Conservation (phyloP, 2,797 vertebrate genomes). For the Vireo griseus region DNA sequence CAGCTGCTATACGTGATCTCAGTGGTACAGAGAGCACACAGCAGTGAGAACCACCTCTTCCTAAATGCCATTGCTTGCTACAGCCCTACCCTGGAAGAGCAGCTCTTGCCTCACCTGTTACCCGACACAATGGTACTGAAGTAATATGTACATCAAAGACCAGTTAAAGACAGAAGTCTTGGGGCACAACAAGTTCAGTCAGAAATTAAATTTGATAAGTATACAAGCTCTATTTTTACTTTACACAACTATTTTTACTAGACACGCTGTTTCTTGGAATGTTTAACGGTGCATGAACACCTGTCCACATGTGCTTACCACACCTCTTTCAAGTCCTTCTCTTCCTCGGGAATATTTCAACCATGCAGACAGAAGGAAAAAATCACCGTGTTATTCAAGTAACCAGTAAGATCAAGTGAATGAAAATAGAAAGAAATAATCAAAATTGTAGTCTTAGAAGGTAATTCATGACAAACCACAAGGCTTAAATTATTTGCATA, state of each 20-base stretch:
- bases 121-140: not conserved
- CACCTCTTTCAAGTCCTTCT: not conserved
- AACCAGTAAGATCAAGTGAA: not conserved
- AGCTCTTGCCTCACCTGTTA: not conserved
- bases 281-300: not conserved
- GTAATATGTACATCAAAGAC: not conserved
- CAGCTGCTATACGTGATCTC: not conserved
- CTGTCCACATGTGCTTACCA: accelerated
- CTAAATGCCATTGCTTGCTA: not conserved
- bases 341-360: not conserved
- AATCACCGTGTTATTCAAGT: not conserved
- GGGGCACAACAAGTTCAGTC: not conserved
- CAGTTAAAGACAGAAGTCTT: not conserved
- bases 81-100: not conserved
- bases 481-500: not conserved
- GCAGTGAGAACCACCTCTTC: not conserved
- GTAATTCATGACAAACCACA: not conserved
- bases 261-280: not conserved
- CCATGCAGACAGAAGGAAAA: not conserved
- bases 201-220: not conserved
- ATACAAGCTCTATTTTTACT: not conserved
- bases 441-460: not conserved
- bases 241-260: not conserved
- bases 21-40: not conserved
- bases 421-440: slow-evolving; percentile 6